Evolutionary conservation across 1,140 invertebrate species (phyloP), one percentile per base, ranked within the genome.

Genomic region (Formica selysi): DNA sequence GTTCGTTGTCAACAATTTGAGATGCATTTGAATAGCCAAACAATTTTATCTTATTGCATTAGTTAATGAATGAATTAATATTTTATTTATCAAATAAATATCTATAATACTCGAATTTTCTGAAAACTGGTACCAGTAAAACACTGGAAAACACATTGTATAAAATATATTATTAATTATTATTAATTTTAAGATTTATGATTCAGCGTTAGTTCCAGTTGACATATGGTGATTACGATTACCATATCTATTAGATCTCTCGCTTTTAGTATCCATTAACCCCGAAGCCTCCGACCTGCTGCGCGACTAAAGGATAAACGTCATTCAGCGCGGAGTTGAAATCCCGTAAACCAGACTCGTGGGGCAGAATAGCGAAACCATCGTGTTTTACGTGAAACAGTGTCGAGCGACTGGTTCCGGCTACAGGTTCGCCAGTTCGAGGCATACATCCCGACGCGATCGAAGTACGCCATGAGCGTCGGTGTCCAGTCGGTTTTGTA

Each of bases 381-480:
- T 80, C 68, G 54, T 86, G 48, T 84, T 86, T 89, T 86, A 62
- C 57, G 6, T 87, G 70, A 81, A 84, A 86, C 48, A 73, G 84
- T 86, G 26, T 11, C 36, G 67, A 80, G 36, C 61, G 62, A 90
- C 91, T 86, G 85, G 76, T 91, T 87, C 76, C 44, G 87, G 70
- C 41, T 81, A 64, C 70, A 22, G 87, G 86, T 88, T 85, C 71
- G 86, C 91, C 92, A 94, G 93, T 94, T 85, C 91, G 88, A 88
- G 76, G 85, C 71, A 88, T 67, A 85, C 36, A 81, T 86, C 61
- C 86, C 74, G 86, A 73, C 76, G 86, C 64, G 76, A 85, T 83
- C 51, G 61, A 80, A 76, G 84, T 83, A 71, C 44, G 64, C 36
- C 76, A 90, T 90, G 90, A 78, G 84, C 74, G 8, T 22, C 48